These are phyloP conservation scores for Mythimna lalbum DNA, from an alignment of 2,888 invertebrate genomes.

Conservation along the genomic window DNA sequence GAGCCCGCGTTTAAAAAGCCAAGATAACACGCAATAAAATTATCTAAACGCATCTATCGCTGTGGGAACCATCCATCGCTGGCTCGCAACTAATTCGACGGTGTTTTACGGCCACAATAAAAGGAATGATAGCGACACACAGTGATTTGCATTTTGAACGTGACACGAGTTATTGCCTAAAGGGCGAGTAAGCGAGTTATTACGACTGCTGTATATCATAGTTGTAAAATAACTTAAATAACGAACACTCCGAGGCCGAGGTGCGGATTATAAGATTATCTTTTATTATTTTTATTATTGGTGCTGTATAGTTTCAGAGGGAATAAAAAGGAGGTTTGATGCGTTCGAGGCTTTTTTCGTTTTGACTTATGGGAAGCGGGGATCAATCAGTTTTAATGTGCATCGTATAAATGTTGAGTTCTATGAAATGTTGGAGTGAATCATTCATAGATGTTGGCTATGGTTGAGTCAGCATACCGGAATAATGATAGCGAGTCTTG, in stretches of 20 bases:
- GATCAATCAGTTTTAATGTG: conserved; percentile 57
- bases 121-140: conserved; percentile 76
- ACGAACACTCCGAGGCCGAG: conserved; percentile 39
- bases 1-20: conserved; percentile 32
- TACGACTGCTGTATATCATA: conserved; percentile 60
- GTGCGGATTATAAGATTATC: conserved; percentile 65
- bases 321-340: conserved; percentile 54
- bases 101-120: conserved; percentile 73
- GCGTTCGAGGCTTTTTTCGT: conserved; percentile 38
- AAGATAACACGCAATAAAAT: conserved; percentile 64
- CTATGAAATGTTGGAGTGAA: conserved; percentile 43
- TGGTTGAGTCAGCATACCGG: conserved; percentile 35
- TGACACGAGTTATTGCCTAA: conserved; percentile 59
- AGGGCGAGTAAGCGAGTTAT: conserved; percentile 60
- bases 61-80: conserved; percentile 67
- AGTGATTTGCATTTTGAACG: conserved; percentile 67
- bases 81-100: conserved; percentile 70
- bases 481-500: conserved; percentile 25
- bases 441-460: conserved; percentile 36
- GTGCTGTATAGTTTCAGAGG: conserved; percentile 57
- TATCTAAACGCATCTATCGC: conserved; percentile 62
- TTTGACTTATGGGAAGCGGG: conserved; percentile 53
- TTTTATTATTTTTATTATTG: conserved; percentile 57
- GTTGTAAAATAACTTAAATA: conserved; percentile 65
- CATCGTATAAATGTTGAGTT: conserved; percentile 41